Percentiles rank a stretch among this genome's conserved stretches.
Evolutionary conservation across 2,888 invertebrate genomes (phyloP).

Genomic region (Oxystoma pomonae): DNA sequence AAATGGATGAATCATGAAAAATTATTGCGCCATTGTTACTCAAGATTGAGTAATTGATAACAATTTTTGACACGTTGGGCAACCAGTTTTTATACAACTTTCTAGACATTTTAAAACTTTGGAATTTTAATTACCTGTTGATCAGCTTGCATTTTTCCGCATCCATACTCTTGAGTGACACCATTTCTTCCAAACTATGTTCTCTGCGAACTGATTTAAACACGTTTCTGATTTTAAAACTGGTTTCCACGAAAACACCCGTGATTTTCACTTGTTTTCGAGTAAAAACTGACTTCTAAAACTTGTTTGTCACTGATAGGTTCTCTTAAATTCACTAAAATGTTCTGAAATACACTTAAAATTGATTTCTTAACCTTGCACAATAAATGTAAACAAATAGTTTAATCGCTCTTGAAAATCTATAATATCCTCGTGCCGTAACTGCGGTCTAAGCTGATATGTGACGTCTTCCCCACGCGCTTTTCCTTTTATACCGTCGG

Average conservation of each 20-base stretch:
- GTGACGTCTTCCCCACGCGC: background rate
- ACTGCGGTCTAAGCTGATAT: background rate
- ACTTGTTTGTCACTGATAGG: background rate
- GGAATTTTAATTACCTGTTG: conserved; percentile 38
- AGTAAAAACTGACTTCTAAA: background rate
- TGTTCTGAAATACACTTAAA: background rate
- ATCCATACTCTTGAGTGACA: conserved; percentile 37
- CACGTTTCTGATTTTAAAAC: conserved; percentile 3
- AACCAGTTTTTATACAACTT: no score
- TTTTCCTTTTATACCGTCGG: background rate
- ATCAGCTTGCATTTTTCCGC: conserved; percentile 40
- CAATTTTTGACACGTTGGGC: no score
- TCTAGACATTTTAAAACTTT: no score
- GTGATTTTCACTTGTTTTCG: conserved; percentile 5
- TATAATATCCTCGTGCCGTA: no score
- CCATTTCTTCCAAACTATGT: conserved; percentile 7
- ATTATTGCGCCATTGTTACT: no score
- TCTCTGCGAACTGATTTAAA: conserved; percentile 19
- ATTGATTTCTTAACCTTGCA: background rate
- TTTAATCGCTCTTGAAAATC: no score
- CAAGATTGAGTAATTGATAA: no score
- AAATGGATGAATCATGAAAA: no score
- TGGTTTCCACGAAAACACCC: conserved; percentile 14
- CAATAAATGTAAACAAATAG: background rate
- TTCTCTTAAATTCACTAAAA: background rate